Percentiles rank a stretch among this genome's conserved stretches.
Evolutionary conservation across 1,140 invertebrate genomes (phyloP).

Genomic region (Eulimnadia texana): DNA sequence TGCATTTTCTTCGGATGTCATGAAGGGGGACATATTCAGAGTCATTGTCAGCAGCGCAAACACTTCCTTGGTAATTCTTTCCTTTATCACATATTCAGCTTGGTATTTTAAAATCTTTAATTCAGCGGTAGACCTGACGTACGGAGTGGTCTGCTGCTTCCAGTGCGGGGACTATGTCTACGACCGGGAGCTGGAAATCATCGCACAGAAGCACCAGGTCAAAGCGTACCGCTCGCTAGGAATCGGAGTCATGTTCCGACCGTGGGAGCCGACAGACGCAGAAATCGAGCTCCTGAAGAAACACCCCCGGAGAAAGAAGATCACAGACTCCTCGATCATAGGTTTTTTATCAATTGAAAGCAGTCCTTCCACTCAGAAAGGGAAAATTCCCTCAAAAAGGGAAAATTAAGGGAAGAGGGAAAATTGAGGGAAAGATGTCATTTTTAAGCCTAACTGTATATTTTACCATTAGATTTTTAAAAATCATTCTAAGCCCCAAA

Average conservation of each 20-base stretch:
- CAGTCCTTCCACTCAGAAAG: no score
- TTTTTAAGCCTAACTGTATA: constrained; percentile 2
- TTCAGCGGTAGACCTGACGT: constrained; percentile 63
- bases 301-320: constrained; percentile 57
- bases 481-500: no score
- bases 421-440: no score
- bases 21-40: constrained; percentile 59
- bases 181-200: constrained; percentile 46
- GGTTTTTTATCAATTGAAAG: constrained; percentile 31
- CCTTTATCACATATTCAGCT: background rate
- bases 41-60: constrained; percentile 62
- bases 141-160: constrained; percentile 82
- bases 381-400: no score
- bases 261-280: constrained; percentile 62
- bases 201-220: constrained; percentile 44
- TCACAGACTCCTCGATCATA: constrained; percentile 67
- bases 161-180: constrained; percentile 86
- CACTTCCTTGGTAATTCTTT: constrained; percentile 50
- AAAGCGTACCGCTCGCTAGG: constrained; percentile 42
- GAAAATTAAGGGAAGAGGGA: no score
- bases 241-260: constrained; percentile 49
- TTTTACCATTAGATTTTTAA: background rate
- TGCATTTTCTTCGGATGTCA: constrained; percentile 88
- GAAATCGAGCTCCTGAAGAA: constrained; percentile 52
- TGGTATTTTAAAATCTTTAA: constrained; percentile 1